phyloP scores from a whole-genome alignment of 2,113 vertebrate species.

The Gnathonemus longibarbis region DNA sequence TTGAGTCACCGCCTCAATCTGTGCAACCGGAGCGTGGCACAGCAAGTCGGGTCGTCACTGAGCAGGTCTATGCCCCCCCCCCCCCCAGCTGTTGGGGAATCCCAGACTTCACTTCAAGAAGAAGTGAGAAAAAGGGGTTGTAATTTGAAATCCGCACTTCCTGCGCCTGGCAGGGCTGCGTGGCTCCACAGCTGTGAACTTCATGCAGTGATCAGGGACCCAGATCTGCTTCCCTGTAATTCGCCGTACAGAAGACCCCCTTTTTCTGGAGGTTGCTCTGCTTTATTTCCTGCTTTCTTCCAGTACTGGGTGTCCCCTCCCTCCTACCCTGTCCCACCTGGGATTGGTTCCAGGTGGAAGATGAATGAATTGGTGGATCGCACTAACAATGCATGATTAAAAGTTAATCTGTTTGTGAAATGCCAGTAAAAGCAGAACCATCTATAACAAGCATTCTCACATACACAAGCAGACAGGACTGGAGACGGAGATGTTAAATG shows the following conservation, averaged over 20 bases:
- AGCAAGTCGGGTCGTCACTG: not conserved
- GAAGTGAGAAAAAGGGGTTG: constrained; percentile 10
- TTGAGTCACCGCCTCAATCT: not conserved
- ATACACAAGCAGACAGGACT: not conserved
- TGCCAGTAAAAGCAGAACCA: not conserved
- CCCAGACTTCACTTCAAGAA: constrained; percentile 1
- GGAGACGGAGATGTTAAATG: not conserved
- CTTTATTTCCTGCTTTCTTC: not conserved
- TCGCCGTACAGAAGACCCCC: not conserved
- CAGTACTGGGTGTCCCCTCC: not conserved
- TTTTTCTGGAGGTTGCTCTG: not conserved
- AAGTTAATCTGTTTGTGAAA: not conserved
- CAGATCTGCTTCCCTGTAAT: not conserved
- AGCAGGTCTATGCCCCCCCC: not conserved
- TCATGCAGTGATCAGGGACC: not conserved
- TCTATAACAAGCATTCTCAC: too few species aligned
- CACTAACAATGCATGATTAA: not conserved
- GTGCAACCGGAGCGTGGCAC: not conserved
- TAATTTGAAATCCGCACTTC: not conserved
- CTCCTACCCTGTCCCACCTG: not conserved
- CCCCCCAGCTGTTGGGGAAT: not conserved
- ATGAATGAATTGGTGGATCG: not conserved
- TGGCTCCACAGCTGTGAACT: not conserved
- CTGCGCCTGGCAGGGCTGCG: not conserved
- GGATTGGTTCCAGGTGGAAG: not conserved